Conservation (phyloP, 2,113 vertebrate species). For the Microtus oregoni region DNA sequence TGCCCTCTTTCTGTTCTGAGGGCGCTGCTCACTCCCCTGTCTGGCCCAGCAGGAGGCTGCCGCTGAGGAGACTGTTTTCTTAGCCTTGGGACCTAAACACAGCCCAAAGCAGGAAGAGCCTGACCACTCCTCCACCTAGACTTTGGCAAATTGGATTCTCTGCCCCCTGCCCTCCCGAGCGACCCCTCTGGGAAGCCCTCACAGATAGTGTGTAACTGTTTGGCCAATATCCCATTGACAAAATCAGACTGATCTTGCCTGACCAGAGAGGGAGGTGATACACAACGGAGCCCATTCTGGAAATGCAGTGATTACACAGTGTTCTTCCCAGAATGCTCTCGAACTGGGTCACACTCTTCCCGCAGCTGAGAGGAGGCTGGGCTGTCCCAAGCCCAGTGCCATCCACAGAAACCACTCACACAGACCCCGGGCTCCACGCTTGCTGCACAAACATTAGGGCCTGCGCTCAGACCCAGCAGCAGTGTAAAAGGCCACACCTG, state of each 20-base stretch:
- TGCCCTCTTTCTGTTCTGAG: background rate
- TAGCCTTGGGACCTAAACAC: background rate
- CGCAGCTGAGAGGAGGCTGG: background rate
- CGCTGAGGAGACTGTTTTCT: background rate
- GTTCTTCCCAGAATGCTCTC: constrained; percentile 14
- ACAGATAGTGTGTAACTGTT: background rate
- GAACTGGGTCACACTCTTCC: background rate
- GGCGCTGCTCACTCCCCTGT: background rate
- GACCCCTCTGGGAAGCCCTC: background rate
- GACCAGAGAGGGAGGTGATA: background rate
- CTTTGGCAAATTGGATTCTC: background rate
- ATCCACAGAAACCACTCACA: background rate
- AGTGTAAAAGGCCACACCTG: background rate
- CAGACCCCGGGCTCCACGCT: background rate
- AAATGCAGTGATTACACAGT: background rate
- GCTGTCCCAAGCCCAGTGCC: background rate
- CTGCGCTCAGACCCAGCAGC: background rate
- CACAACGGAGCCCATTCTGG: accelerated
- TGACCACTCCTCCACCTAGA: background rate
- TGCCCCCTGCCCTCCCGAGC: background rate
- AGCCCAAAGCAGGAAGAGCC: background rate
- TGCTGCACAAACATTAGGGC: too few relatives aligned
- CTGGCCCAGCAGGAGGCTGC: background rate
- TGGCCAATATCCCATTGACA: background rate
- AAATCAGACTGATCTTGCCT: background rate